Base-by-base conservation (phyloP, 2,888 invertebrate genomes). In the Macrophya alboannulata region DNA sequence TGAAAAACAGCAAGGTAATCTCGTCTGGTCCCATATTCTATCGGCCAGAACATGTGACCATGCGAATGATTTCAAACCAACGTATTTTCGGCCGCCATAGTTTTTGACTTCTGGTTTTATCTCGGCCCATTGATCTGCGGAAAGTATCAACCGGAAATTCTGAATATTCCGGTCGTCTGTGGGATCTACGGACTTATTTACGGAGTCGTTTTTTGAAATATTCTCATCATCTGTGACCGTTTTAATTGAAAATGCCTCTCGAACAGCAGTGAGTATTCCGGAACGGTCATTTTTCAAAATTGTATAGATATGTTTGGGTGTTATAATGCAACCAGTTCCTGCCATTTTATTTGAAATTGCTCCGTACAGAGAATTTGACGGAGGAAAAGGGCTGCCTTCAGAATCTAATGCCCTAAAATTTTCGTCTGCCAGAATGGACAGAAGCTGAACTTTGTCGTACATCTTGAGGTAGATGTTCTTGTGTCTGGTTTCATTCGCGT, bases 261-360 rank as follows among this genome's bases (percentile, higher is more conserved):
- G 31, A 5, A 68, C 68, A 12, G 25, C 31, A 31, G 25, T 68
- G 21, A 21, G 68, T 8, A 68, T 68, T 31, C 31, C 25, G 4
- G 21, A 25, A n/a, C 65, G 65, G 59, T 85, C 77, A 31, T 59
- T 77, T 43, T 76, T 85, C n/a, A 85, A 43, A 43, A 79, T 85
- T 10, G 85, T 85, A 45, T 85, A 77, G 9, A 85, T 21, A 77
- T 85, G 85, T 65, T 77, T 79, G 21, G 79, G 65, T 4, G 77
- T 85, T 59, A 85, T 79, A 43, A 10, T 48, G 48, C 40, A 65
- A 76, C 62, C 77, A 31, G 45, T 8, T 45, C 40, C 74, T 84
- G 40, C 48, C 76, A 76, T 74, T 84, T 51, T 37, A 55, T 59
- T 4, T 9, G 31, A 6, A 65, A 62, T 59, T 21, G 9, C 21